Evolutionary conservation across 92 coral and sea anemone species (phyloP).

Genomic region (Parazoanthus swiftii): DNA sequence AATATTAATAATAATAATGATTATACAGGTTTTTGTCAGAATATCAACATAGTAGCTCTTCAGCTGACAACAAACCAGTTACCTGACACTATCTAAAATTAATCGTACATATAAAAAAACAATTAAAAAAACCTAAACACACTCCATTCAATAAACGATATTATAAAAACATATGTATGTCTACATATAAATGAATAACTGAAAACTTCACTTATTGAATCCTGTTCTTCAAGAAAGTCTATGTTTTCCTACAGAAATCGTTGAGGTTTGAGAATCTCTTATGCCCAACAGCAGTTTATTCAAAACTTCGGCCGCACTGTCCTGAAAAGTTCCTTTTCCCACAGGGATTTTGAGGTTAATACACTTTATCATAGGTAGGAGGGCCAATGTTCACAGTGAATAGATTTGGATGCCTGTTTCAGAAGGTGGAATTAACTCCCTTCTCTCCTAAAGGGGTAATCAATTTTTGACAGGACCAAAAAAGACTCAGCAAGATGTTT

Average conservation of each 20-base stretch:
- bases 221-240: conserved; percentile 14
- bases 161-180: background rate
- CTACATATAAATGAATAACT: background rate
- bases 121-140: background rate
- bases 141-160: background rate
- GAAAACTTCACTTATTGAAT: conserved; percentile 1
- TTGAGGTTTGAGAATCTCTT: conserved; percentile 22
- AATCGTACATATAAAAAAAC: background rate
- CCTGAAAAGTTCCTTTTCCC: conserved; percentile 46
- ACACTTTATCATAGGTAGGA: conserved; percentile 22
- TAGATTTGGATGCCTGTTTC: conserved; percentile 13
- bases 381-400: conserved; percentile 38
- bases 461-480: conserved; percentile 27
- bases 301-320: conserved; percentile 27
- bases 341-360: conserved; percentile 24
- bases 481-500: conserved; percentile 1
- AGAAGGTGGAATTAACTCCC: conserved; percentile 16
- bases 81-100: background rate
- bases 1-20: conserved; percentile 6
- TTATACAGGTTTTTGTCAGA: conserved; percentile 4
- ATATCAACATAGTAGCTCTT: conserved; percentile 12
- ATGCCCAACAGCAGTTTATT: conserved; percentile 10
- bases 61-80: background rate
- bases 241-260: background rate
- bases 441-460: conserved; percentile 21